A percentile compares a stretch with the other conserved stretches of the same genome.
phyloP scores from a whole-genome alignment of 1,140 invertebrate species.

The Dendroctonus ponderosae region DNA sequence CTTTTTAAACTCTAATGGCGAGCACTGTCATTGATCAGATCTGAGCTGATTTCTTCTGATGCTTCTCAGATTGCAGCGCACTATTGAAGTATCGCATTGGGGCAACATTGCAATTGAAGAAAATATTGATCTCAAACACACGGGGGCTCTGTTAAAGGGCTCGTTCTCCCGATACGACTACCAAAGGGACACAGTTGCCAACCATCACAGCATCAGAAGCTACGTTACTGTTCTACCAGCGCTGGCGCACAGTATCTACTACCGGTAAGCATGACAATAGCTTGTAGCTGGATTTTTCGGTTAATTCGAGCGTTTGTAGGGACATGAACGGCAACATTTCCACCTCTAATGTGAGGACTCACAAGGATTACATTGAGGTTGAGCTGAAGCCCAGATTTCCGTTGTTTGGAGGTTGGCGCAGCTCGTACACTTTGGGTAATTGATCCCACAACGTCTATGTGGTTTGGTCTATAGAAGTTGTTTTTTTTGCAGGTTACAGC shows the following conservation, averaged over 20 bases:
- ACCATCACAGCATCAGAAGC: conserved; percentile 83
- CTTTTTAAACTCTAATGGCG: too few relatives aligned
- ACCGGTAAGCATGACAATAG: conserved; percentile 37
- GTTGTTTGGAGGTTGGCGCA: conserved; percentile 98
- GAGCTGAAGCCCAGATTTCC: conserved; percentile 95
- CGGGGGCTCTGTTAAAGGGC: conserved; percentile 89
- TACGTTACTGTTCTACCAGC: conserved; percentile 93
- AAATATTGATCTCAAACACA: conserved; percentile 85
- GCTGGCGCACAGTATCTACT: conserved; percentile 57
- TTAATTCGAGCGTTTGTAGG: conserved; percentile 38
- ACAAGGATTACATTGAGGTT: conserved; percentile 90
- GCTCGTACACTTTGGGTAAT: conserved; percentile 78
- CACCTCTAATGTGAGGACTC: conserved; percentile 86
- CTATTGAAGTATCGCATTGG: conserved; percentile 98
- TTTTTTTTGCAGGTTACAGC: conserved; percentile 76
- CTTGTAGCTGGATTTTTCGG: background rate
- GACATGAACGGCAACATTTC: conserved; percentile 99
- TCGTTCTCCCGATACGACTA: conserved; percentile 96
- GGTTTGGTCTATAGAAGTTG: background rate
- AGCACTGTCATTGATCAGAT: too few relatives aligned
- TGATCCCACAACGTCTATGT: background rate
- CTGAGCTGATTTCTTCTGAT: too few relatives aligned
- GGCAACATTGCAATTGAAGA: conserved; percentile 98
- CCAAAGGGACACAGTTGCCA: conserved; percentile 82
- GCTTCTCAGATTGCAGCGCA: conserved; percentile 64